Base-by-base conservation (phyloP, 1,140 invertebrate species). In the Mylabris phalerata region DNA sequence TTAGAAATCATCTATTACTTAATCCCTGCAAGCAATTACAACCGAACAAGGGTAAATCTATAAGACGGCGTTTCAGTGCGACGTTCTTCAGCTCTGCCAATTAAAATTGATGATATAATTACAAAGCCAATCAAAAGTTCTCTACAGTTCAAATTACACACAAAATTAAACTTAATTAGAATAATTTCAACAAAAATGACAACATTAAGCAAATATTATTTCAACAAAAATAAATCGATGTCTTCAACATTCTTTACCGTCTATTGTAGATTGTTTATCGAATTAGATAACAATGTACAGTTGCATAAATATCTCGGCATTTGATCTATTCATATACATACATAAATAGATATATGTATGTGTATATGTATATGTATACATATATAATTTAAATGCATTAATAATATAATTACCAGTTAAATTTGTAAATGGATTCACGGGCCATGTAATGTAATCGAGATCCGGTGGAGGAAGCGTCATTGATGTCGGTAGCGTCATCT, bases 71-170 rank as follows among this genome's bases (percentile, higher is more conserved):
- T 57, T 58, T 61, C 48, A 50, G 47, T 32, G 54, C 48, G 61
- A 55, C 59, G 57, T 48, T 65, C 63, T 58, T 58, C 61, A 59
- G 61, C 65, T 62, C 61, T 68, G 66, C 67, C 68, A 68, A 67
- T 70, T 70, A 70, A 70, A 70, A 70, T 67, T 70, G 68, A 69
- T 69, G 64, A 61, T 63, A 67, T 70, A 69, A 69, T 70, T 70
- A 70, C 63, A 68, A 66, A 70, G 65, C 67, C 64, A 65, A 67
- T 66, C 65, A 69, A 64, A 70, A 70, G 57, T 69, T 70, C 64
- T 63, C 54, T 54, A 48, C 60, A 60, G 52, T 51, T 67, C 56
- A 62, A 68, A 70, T 70, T 70, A 67, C 65, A 56, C 62, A 63
- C 59, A 62, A 64, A 68, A 68, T 68, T 65, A 55, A 65, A 66